phyloP scores from a whole-genome alignment of 2,797 vertebrate genomes.

The Danionella dracula region DNA sequence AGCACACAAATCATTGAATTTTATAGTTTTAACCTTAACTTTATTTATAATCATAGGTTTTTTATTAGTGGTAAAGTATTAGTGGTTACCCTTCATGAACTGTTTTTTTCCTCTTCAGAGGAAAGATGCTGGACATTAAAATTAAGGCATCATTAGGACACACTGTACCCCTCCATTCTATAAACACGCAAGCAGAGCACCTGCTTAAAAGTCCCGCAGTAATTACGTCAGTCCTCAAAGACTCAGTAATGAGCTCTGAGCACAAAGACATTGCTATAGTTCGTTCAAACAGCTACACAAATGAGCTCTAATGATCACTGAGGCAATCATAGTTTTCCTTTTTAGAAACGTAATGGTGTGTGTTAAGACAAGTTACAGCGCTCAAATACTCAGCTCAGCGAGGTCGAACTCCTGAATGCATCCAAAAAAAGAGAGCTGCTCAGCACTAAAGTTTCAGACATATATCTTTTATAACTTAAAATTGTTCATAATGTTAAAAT shows the following conservation, averaged over 20 bases:
- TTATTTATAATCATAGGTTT: too few relatives aligned
- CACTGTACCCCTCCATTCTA: not conserved
- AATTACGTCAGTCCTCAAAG: conserved; percentile 19
- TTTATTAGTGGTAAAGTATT: too few relatives aligned
- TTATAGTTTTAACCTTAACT: too few relatives aligned
- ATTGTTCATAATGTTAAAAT: too few relatives aligned
- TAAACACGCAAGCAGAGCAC: not conserved
- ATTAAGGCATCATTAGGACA: conserved; percentile 14
- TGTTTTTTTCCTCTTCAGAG: conserved; percentile 20
- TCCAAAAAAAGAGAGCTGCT: not conserved
- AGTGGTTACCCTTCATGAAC: too few relatives aligned
- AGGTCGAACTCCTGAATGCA: not conserved
- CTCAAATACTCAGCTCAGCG: not conserved
- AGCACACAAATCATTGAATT: too few relatives aligned
- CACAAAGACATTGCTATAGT: conserved; percentile 4
- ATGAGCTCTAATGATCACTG: conserved; percentile 19
- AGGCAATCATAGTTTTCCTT: not conserved
- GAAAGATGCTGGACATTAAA: conserved; percentile 6
- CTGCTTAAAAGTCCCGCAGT: not conserved
- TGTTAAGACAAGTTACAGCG: not conserved
- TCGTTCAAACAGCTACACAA: not conserved
- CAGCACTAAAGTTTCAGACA: not conserved
- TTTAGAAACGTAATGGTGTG: not conserved
- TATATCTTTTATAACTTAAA: not conserved
- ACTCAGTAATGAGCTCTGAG: conserved; percentile 1